phyloP scores from a whole-genome alignment of 2,113 vertebrate species.

The Corythoichthys intestinalis region DNA sequence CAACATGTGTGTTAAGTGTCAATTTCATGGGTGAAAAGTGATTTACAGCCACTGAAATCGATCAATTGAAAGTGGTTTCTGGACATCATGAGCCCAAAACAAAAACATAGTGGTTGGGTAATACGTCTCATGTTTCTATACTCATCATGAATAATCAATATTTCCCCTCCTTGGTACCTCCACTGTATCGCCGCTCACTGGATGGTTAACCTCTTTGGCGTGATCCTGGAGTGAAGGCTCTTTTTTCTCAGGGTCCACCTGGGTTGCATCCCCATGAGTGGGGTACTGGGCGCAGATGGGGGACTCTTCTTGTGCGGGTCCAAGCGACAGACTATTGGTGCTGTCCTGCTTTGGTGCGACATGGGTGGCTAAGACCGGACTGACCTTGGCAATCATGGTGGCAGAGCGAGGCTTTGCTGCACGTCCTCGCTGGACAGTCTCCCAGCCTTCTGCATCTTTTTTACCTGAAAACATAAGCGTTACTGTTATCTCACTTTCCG shows the following conservation, averaged over 20 bases:
- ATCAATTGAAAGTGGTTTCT: slow-evolving; percentile 8
- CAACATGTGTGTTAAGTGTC: slow-evolving; percentile 44
- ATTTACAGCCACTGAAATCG: slow-evolving; percentile 53
- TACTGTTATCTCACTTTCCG: background rate
- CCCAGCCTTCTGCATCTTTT: slow-evolving; percentile 94
- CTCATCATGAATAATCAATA: slow-evolving; percentile 69
- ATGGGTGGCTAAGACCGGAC: slow-evolving; percentile 56
- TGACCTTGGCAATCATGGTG: slow-evolving; percentile 74
- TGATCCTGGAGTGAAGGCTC: slow-evolving; percentile 32
- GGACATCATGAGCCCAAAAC: slow-evolving; percentile 67
- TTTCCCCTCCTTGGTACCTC: slow-evolving; percentile 64
- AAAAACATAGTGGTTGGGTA: slow-evolving; percentile 70
- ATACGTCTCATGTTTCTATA: slow-evolving; percentile 61
- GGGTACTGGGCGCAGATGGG: slow-evolving; percentile 42
- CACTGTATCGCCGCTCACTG: slow-evolving; percentile 52
- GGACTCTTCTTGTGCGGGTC: slow-evolving; percentile 65
- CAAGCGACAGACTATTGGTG: slow-evolving; percentile 68
- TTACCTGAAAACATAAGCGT: slow-evolving; percentile 67
- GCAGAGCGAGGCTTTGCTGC: slow-evolving; percentile 85
- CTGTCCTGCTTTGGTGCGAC: slow-evolving; percentile 74
- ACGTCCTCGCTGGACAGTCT: slow-evolving; percentile 93
- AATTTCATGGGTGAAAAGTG: slow-evolving; percentile 57
- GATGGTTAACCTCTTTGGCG: slow-evolving; percentile 36
- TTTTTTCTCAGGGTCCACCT: slow-evolving; percentile 25
- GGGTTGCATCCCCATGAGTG: slow-evolving; percentile 35